Evolutionary conservation across 2,888 invertebrate species (phyloP).

Genomic region (Erebia aethiops): DNA sequence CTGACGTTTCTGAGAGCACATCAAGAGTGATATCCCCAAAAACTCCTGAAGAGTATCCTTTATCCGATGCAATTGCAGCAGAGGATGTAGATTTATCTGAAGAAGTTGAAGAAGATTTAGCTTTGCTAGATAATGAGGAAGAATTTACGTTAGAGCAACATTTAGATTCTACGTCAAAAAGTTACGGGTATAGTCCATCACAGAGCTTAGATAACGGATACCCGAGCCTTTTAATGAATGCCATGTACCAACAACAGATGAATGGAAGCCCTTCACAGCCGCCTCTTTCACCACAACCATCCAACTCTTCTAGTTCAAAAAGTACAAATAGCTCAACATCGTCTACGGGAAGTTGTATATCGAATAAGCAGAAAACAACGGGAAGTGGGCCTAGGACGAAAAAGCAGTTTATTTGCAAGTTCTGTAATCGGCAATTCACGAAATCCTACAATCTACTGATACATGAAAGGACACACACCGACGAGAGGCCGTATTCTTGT

Average conservation of each 20-base stretch:
- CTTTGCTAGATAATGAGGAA: constrained; percentile 89
- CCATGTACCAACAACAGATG: constrained; percentile 84
- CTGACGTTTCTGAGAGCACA: constrained; percentile 64
- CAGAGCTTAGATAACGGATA: constrained; percentile 86
- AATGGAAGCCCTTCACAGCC: constrained; percentile 75
- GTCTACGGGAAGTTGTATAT: constrained; percentile 72
- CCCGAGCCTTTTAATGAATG: constrained; percentile 87
- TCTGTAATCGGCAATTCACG: constrained; percentile 98
- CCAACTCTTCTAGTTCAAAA: constrained; percentile 70
- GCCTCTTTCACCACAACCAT: constrained; percentile 71
- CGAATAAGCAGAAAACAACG: constrained; percentile 74
- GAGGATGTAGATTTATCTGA: constrained; percentile 87
- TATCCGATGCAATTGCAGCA: constrained; percentile 78
- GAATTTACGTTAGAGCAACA: constrained; percentile 85
- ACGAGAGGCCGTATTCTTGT: constrained; percentile 98
- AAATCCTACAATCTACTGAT: constrained; percentile 98
- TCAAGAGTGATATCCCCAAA: constrained; percentile 73
- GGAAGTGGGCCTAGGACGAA: constrained; percentile 92
- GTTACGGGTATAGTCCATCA: constrained; percentile 74
- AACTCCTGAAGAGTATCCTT: constrained; percentile 76
- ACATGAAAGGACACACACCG: constrained; percentile 98
- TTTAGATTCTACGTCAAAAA: constrained; percentile 74
- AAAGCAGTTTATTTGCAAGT: constrained; percentile 99
- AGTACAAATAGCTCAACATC: constrained; percentile 76
- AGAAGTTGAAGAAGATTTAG: constrained; percentile 89